Conservation (phyloP, 2,113 vertebrate genomes). For the Alosa alosa region DNA sequence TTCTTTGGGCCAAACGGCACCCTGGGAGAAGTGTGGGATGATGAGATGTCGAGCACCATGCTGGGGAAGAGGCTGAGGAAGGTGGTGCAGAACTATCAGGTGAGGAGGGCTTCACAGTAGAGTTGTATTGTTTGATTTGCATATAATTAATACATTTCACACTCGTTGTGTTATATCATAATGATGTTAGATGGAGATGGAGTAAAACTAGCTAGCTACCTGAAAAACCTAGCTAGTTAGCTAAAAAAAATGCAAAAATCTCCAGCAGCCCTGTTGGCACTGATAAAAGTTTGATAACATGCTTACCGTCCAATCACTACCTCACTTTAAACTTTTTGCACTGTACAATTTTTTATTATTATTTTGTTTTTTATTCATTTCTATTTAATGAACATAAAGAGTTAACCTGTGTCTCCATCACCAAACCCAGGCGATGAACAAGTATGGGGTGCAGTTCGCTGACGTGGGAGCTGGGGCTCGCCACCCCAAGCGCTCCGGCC, state of each 20-base stretch:
- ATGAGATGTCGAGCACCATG: slow-evolving; percentile 73
- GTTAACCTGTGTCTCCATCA: not conserved
- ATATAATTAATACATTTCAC: not conserved
- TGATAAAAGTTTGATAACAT: no score
- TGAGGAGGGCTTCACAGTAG: slow-evolving; percentile 15
- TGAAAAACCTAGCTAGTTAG: no score
- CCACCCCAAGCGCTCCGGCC: slow-evolving; percentile 56
- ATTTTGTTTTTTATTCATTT: no score
- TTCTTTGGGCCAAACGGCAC: slow-evolving; percentile 62
- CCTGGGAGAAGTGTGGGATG: slow-evolving; percentile 69
- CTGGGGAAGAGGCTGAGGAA: slow-evolving; percentile 69
- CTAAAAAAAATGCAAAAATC: no score
- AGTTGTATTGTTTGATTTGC: not conserved
- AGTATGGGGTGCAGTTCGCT: slow-evolving; percentile 65
- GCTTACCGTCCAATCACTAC: no score
- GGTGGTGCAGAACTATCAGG: slow-evolving; percentile 77
- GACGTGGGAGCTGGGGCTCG: slow-evolving; percentile 37
- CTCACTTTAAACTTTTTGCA: no score
- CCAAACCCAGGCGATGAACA: slow-evolving; percentile 70
- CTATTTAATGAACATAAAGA: no score
- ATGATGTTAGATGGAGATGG: no score
- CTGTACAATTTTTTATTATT: no score
- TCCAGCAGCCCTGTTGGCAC: no score
- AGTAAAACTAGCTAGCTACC: no score
- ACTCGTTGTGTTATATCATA: no score